Conservation (phyloP, 2,113 vertebrate genomes). For the Planiliza haematocheilus region DNA sequence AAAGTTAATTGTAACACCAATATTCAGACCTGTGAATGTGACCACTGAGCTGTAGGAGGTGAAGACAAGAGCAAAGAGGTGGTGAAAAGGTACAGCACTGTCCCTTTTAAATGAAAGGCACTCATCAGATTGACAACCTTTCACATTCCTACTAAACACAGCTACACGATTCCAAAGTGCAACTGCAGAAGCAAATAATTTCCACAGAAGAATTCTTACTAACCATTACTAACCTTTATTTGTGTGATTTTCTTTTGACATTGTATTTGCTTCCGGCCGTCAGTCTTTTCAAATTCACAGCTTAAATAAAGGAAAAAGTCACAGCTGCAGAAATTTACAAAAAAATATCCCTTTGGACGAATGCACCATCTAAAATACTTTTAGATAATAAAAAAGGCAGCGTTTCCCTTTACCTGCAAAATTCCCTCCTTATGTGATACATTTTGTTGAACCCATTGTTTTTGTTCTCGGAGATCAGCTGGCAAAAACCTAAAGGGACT, state of each 20-base stretch:
- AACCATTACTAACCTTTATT: slow-evolving; percentile 37
- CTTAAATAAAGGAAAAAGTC: slow-evolving; percentile 55
- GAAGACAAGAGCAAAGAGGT: slow-evolving; percentile 9
- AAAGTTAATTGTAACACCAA: slow-evolving; percentile 25
- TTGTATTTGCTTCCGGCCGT: neutral
- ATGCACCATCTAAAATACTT: slow-evolving; percentile 27
- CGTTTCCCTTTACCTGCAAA: neutral
- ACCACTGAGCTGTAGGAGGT: slow-evolving; percentile 13
- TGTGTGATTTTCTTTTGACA: no score
- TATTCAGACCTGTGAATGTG: slow-evolving; percentile 15
- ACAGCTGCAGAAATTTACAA: slow-evolving; percentile 40
- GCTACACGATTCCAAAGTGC: slow-evolving; percentile 19
- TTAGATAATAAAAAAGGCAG: slow-evolving; percentile 50
- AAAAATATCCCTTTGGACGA: slow-evolving; percentile 46
- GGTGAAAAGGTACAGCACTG: slow-evolving; percentile 24
- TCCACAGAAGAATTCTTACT: slow-evolving; percentile 8
- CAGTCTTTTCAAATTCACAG: slow-evolving; percentile 75
- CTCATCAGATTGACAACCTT: slow-evolving; percentile 53
- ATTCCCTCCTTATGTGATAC: neutral
- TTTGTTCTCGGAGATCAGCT: no score
- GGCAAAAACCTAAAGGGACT: slow-evolving; percentile 27
- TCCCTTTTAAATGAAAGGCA: slow-evolving; percentile 71
- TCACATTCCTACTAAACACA: slow-evolving; percentile 20
- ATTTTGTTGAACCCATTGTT: no score
- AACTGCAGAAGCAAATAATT: slow-evolving; percentile 34